phyloP scores from a whole-genome alignment of 2,888 invertebrate genomes.

The Lasioglossum vierecki region DNA sequence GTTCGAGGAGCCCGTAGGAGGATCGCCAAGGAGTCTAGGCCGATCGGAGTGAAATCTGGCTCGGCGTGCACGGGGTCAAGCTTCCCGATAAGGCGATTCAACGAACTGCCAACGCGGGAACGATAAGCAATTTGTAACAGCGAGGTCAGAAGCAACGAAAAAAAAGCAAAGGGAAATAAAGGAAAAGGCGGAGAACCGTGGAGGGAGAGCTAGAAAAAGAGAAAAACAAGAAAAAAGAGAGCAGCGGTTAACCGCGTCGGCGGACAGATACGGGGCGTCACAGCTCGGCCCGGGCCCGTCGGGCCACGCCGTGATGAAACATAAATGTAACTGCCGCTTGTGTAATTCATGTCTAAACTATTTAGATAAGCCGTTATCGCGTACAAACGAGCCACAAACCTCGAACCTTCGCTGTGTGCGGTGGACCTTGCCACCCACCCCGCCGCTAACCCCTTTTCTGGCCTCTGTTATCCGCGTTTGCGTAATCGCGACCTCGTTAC shows the following conservation, averaged over 20 bases:
- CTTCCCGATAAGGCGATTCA: constrained; percentile 75
- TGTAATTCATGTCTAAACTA: constrained; percentile 77
- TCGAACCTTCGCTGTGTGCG: constrained; percentile 29
- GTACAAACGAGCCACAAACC: constrained; percentile 73
- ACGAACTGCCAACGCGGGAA: constrained; percentile 74
- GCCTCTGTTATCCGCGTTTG: constrained; percentile 64
- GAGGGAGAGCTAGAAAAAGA: constrained; percentile 23
- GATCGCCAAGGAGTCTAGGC: constrained; percentile 44
- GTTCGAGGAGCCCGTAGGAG: constrained; percentile 15
- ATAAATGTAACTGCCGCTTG: constrained; percentile 72
- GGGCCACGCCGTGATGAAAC: constrained; percentile 67
- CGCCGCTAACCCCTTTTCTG: constrained; percentile 50
- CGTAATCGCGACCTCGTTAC: constrained; percentile 65
- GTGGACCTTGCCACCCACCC: constrained; percentile 35
- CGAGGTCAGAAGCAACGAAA: constrained; percentile 49
- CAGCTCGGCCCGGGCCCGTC: constrained; percentile 35
- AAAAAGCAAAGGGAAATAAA: not conserved
- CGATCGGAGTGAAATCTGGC: constrained; percentile 66
- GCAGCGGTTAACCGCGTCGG: constrained; percentile 36
- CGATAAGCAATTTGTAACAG: constrained; percentile 83
- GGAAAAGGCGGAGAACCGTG: not conserved
- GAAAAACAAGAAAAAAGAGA: constrained; percentile 7
- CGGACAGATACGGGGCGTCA: constrained; percentile 52
- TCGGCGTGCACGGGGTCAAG: constrained; percentile 70
- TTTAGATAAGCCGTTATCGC: constrained; percentile 78